Evolutionary conservation across 2,113 vertebrate species (phyloP).

Genomic region (Burhinus oedicnemus): DNA sequence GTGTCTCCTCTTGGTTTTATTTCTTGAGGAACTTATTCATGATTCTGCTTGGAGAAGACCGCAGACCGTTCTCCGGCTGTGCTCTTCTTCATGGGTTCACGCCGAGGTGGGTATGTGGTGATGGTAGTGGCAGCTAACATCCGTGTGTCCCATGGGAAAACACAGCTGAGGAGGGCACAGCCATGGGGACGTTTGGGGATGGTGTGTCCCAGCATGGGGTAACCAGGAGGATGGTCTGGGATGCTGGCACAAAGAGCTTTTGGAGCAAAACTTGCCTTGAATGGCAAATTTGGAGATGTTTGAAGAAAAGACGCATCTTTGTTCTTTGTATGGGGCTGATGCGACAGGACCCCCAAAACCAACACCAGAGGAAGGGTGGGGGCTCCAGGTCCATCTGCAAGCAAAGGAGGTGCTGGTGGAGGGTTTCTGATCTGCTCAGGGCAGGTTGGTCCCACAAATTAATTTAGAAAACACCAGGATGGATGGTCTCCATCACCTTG

Average conservation of each 20-base stretch:
- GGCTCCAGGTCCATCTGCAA: neutral
- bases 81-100: neutral
- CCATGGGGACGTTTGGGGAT: rapidly evolving
- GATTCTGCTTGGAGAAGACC: neutral
- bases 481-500: neutral
- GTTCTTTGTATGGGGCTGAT: neutral
- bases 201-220: neutral
- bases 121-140: neutral
- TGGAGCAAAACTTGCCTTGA: neutral
- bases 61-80: rapidly evolving
- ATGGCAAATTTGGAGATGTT: neutral
- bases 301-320: neutral
- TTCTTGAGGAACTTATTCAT: neutral
- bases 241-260: neutral
- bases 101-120: neutral
- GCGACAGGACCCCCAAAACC: neutral
- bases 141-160: rapidly evolving
- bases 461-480: neutral
- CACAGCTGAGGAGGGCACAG: neutral
- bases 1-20: neutral
- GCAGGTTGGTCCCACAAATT: neutral
- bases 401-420: rapidly evolving
- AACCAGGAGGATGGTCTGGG: neutral
- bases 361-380: neutral
- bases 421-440: neutral